These are phyloP conservation scores for Leptinotarsa haldemani DNA, from an alignment of 2,888 invertebrate genomes.

Conservation along the genomic window DNA sequence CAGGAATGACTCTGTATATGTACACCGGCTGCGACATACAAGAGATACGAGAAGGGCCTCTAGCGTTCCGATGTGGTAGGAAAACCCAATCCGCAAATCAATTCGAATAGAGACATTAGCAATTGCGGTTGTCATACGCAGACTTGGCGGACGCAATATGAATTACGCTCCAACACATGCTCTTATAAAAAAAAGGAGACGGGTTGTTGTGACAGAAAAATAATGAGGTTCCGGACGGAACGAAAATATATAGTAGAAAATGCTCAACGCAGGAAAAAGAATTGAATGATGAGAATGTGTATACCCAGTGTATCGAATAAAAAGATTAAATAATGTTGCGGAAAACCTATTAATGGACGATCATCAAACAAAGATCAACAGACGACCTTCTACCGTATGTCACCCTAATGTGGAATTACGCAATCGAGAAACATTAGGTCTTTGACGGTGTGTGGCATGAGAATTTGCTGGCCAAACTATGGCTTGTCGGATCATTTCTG, in stretches of 20 bases:
- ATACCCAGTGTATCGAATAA: too few species aligned
- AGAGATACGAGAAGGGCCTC: conserved; percentile 1
- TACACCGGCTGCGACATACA: background rate
- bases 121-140: conserved; percentile 10
- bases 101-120: conserved; percentile 13
- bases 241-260: background rate
- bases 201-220: conserved; percentile 15
- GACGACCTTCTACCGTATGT: too few species aligned
- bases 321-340: too few species aligned
- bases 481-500: too few species aligned
- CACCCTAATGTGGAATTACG: too few species aligned
- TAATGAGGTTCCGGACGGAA: background rate
- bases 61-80: background rate
- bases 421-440: too few species aligned
- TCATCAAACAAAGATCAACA: too few species aligned
- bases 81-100: background rate
- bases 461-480: too few species aligned
- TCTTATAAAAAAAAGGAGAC: background rate
- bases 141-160: conserved; percentile 9
- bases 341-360: too few species aligned
- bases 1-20: conserved; percentile 1
- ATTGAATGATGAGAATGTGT: too few species aligned
- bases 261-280: background rate
- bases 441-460: too few species aligned
- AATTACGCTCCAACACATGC: background rate